Percentiles rank a stretch among this genome's conserved stretches.
These are phyloP conservation scores for Lepus townsendii DNA, from an alignment of 2,797 vertebrate species.

Conservation along the genomic window DNA sequence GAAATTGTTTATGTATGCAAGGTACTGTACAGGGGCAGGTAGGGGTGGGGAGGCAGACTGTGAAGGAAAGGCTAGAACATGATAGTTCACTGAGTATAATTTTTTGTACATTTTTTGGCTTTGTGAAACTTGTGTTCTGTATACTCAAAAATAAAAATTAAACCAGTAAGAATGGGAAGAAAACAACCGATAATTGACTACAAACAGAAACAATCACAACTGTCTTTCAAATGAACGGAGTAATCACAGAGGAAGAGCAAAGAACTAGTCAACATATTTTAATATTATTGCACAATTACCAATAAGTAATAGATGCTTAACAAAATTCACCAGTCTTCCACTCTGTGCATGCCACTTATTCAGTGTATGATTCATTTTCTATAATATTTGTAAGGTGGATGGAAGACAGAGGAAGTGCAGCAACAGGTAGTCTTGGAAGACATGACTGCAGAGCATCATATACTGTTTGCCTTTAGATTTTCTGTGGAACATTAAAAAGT, in stretches of 20 bases:
- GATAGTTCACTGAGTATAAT: neutral
- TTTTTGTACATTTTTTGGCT: neutral
- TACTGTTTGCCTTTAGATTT: neutral
- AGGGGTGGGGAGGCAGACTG: neutral
- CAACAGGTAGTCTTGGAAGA: neutral
- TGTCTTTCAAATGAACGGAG: neutral
- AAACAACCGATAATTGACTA: neutral
- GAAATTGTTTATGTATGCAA: neutral
- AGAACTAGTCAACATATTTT: neutral
- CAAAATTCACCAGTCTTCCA: neutral
- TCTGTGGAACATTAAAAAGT: neutral
- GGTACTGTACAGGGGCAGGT: neutral
- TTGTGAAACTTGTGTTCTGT: neutral
- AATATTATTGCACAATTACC: neutral
- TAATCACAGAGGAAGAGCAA: neutral
- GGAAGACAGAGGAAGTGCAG: neutral
- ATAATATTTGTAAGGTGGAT: neutral
- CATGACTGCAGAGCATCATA: neutral
- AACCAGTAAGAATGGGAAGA: neutral
- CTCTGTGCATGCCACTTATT: neutral
- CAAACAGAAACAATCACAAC: neutral
- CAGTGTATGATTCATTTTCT: neutral
- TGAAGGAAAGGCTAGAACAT: neutral
- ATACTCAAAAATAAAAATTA: conserved; percentile 43
- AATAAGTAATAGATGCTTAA: neutral